phyloP scores from a whole-genome alignment of 1,140 invertebrate genomes.

The Hypothenemus hampei region DNA sequence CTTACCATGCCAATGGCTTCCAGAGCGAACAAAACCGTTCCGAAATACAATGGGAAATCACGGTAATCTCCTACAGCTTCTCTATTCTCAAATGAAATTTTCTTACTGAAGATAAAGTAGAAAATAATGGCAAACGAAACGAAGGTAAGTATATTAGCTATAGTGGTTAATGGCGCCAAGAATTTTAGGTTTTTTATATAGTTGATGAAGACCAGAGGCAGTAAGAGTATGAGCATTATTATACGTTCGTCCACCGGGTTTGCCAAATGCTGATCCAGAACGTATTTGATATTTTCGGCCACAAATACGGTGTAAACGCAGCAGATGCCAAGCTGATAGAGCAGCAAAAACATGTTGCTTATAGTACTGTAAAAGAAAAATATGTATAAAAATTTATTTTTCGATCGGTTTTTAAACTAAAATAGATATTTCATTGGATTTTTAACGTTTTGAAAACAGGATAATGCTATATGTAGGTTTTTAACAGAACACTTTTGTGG shows the following conservation, averaged over 20 bases:
- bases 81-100: conserved; percentile 49
- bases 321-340: conserved; percentile 84
- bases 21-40: conserved; percentile 82
- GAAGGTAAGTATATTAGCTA: conserved; percentile 65
- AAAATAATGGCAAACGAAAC: conserved; percentile 63
- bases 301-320: conserved; percentile 87
- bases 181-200: conserved; percentile 68
- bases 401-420: background rate
- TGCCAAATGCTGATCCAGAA: conserved; percentile 47
- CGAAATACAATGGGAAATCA: conserved; percentile 66
- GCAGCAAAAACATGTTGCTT: conserved; percentile 65
- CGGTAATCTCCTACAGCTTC: conserved; percentile 48
- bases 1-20: conserved; percentile 66
- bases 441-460: too few relatives aligned
- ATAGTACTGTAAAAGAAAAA: conserved; percentile 46
- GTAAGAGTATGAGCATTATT: conserved; percentile 61
- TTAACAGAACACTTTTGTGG: too few relatives aligned
- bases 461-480: too few relatives aligned
- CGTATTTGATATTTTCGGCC: conserved; percentile 62
- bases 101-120: conserved; percentile 59
- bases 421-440: too few relatives aligned
- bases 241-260: conserved; percentile 49
- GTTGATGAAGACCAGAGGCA: conserved; percentile 67
- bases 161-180: conserved; percentile 66
- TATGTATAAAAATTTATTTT: background rate